phyloP scores from a whole-genome alignment of 2,113 vertebrate species.

The Anarhynchus alexandrinus region DNA sequence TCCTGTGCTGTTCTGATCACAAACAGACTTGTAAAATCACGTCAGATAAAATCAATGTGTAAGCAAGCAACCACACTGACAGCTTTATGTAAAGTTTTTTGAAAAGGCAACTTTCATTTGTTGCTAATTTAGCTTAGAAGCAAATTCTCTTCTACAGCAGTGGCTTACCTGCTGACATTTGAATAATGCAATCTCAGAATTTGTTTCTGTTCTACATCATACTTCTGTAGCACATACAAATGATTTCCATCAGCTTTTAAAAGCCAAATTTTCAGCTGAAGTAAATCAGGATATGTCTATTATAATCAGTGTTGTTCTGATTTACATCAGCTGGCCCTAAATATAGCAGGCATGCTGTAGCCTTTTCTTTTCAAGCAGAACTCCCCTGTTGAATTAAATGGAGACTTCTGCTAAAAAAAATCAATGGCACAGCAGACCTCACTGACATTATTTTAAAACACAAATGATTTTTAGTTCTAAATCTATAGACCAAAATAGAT shows the following conservation, averaged over 20 bases:
- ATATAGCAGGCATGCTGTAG: background rate
- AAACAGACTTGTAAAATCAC: background rate
- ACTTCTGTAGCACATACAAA: background rate
- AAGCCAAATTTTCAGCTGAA: background rate
- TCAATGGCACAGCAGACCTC: background rate
- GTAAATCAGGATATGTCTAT: background rate
- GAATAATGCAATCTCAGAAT: background rate
- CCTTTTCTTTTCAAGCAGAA: background rate
- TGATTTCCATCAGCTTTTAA: background rate
- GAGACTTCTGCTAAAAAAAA: background rate
- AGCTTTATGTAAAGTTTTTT: background rate
- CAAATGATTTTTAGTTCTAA: conserved; percentile 23
- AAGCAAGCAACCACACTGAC: background rate
- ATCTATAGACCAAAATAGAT: conserved; percentile 7
- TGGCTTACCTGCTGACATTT: background rate
- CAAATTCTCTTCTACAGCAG: background rate
- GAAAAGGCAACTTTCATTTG: conserved; percentile 16
- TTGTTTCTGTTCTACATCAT: background rate
- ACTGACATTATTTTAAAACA: conserved; percentile 20
- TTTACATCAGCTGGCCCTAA: background rate
- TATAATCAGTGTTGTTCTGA: background rate
- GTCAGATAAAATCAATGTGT: background rate
- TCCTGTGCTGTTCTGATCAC: background rate
- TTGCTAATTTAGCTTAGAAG: conserved; percentile 23
- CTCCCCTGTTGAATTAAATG: background rate